Base-by-base conservation (phyloP, 2,888 invertebrate genomes). In the Cartodere bifasciata region DNA sequence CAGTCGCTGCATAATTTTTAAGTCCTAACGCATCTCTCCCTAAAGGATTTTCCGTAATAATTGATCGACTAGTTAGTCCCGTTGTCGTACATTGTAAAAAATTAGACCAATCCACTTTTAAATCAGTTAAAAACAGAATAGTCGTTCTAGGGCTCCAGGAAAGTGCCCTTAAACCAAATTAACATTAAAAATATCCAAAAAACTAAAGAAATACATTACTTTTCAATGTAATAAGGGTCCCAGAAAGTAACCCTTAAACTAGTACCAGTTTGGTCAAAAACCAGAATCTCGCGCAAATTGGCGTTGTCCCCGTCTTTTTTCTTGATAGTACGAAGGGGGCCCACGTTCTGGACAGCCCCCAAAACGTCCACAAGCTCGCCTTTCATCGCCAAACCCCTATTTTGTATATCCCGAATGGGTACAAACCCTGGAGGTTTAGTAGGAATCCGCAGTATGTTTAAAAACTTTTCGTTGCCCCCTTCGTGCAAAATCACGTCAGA, bases 21-120 rank as follows among this genome's bases (percentile, higher is more conserved):
- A 81, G 53, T 2, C 62, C 54, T 34, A 68, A 62, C 0, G 73
- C 69, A 47, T 84, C 75, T 0, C 67, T 58, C 2, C 74, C 69
- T 35, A 70, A 60, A 1, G 84, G 84, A 59, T 84, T 74, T 50
- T 81, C 83, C 3, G 78, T 83, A 36, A 85, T 59, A 13, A 86
- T 62, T 3, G 72, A 74, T 28, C 68, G 65, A 7, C 55, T 49
- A 2, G 62, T 60, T 3, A 70, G 57, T 31, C 63, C 58, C 2
- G 67, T 64, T 11, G 67, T 64, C 32, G 69, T 62, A 12, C 62
- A 50, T 25, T 63, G 64, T 12, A 65, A 60, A 36, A 64, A 69
- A 6, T 54, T 57, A 6, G 73, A 73, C 64, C 70, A 72, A 2
- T 63, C 63, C 14, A 83, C 64, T 13, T 68, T 67, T 12, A 73